Evolutionary conservation across 2,113 vertebrate species (phyloP).

Genomic region (Cinclus mexicanus): DNA sequence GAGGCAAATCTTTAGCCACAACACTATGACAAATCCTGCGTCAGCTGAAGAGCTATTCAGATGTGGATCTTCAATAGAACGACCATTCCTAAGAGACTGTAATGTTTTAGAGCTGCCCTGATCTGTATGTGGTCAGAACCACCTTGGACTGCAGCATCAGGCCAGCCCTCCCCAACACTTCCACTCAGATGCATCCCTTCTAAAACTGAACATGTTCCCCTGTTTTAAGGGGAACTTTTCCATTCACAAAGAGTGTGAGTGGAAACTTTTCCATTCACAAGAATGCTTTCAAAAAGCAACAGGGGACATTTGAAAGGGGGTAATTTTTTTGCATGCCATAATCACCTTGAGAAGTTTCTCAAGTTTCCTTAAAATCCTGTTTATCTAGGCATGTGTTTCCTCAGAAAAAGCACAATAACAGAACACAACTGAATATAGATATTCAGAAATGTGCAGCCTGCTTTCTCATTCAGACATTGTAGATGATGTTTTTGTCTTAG

Average conservation of each 20-base stretch:
- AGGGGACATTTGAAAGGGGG: background rate
- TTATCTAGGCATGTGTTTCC: background rate
- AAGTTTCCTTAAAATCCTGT: background rate
- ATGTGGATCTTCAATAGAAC: background rate
- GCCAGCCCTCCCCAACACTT: rapidly evolving
- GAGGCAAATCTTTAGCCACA: rapidly evolving
- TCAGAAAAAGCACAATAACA: background rate
- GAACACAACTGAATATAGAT: background rate
- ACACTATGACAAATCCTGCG: background rate
- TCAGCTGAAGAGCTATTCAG: background rate
- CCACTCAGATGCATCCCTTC: background rate
- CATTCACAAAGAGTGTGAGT: rapidly evolving
- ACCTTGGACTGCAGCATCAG: background rate
- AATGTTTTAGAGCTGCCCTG: background rate
- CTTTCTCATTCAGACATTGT: background rate
- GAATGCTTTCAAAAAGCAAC: background rate
- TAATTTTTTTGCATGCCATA: background rate
- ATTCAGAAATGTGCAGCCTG: background rate
- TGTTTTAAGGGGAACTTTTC: background rate
- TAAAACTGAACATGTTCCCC: rapidly evolving
- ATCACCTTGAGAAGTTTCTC: background rate
- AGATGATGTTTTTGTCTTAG: background rate
- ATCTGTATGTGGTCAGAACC: rapidly evolving
- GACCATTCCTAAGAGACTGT: background rate
- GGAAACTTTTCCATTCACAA: background rate